These are phyloP conservation scores for Megalopta genalis DNA, from an alignment of 1,140 invertebrate genomes.

Conservation along the genomic window DNA sequence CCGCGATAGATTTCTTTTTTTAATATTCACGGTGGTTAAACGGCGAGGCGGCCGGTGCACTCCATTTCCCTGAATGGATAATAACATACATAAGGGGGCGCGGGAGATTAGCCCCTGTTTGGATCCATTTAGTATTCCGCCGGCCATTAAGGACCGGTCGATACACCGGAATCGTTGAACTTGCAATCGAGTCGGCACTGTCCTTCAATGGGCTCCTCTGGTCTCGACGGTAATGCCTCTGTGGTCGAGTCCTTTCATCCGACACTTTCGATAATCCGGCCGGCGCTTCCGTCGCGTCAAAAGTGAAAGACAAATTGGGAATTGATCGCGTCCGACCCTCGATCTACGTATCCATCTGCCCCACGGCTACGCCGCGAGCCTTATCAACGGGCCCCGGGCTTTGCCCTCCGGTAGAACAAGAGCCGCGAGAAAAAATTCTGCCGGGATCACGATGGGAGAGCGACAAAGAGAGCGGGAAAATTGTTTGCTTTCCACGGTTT, in stretches of 20 bases:
- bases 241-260: constrained; percentile 38
- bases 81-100: constrained; percentile 36
- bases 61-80: constrained; percentile 16
- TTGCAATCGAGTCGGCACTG: constrained; percentile 46
- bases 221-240: constrained; percentile 34
- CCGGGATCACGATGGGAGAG: background rate
- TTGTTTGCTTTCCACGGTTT: constrained; percentile 26
- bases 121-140: constrained; percentile 54
- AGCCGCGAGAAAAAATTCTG: background rate
- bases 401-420: background rate
- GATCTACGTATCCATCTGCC: background rate
- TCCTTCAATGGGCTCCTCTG: constrained; percentile 39
- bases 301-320: constrained; percentile 43
- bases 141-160: constrained; percentile 52
- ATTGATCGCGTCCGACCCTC: constrained; percentile 18
- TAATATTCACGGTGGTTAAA: too few species aligned
- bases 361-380: background rate
- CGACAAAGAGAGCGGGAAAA: background rate
- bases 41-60: too few species aligned
- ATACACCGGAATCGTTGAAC: constrained; percentile 56
- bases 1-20: too few species aligned
- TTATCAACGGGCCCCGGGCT: background rate
- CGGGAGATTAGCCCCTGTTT: constrained; percentile 59
- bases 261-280: constrained; percentile 44
- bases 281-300: constrained; percentile 35